Conservation (phyloP, 2,797 vertebrate species). For the Dicrostonyx torquatus region DNA sequence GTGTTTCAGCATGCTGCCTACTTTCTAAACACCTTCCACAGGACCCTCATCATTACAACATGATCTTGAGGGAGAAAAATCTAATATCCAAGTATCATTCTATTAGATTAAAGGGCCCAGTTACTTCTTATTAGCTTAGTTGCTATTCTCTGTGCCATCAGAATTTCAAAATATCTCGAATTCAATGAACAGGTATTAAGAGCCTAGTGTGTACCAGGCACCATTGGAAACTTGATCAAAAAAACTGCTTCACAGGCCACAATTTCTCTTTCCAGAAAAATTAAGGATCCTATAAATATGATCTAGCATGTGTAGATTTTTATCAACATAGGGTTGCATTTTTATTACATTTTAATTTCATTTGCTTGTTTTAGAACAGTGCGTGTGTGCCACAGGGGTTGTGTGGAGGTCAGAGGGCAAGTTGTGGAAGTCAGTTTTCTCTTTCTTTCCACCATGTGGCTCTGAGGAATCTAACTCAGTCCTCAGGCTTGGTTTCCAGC, state of each 20-base stretch:
- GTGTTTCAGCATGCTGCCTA: not conserved
- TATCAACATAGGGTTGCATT: not conserved
- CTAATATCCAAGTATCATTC: not conserved
- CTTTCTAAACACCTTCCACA: not conserved
- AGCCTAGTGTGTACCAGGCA: not conserved
- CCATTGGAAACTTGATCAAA: conserved; percentile 4
- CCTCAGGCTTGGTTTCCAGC: not conserved
- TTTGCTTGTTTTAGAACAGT: not conserved
- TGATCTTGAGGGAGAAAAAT: not conserved
- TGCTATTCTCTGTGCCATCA: not conserved
- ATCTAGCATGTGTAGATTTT: not conserved
- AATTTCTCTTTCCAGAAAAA: conserved; percentile 47
- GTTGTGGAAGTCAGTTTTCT: not conserved
- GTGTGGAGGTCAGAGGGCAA: not conserved
- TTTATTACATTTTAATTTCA: not conserved
- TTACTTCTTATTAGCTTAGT: not conserved
- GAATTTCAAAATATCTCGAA: conserved; percentile 23
- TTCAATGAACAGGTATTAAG: conserved; percentile 2
- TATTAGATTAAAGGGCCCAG: conserved; percentile 8
- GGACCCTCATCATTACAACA: not conserved
- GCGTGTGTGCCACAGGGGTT: not conserved
- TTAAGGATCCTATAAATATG: not conserved
- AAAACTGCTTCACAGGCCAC: not conserved
- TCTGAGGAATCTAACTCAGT: not conserved
- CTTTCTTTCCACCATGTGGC: not conserved